Evolutionary conservation across 1,140 invertebrate species (phyloP), one percentile per base, ranked within the genome.

Genomic region (Hirudo medicinalis): DNA sequence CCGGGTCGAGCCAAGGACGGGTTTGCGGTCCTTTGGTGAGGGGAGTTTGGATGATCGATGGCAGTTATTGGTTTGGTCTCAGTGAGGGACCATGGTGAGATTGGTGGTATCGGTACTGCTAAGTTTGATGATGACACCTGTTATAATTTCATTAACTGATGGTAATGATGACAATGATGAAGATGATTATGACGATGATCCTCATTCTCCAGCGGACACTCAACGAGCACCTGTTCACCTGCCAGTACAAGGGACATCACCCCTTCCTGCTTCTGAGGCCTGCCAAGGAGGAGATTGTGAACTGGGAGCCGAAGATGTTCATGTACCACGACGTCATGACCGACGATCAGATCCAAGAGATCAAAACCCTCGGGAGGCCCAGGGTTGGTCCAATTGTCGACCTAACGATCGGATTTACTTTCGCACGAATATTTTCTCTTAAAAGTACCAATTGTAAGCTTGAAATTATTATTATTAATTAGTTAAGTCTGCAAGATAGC

Each of bases 251-350:
- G 27, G 77, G 79, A 73, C 80, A 83, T 49, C 76, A 83, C 77
- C 89, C 91, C 0, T 91, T 89, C 78, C 81, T 94, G 17, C 86
- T 87, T 68, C 82, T 97, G 54, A 89, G 87, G 0, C 94, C 92
- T 0, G 86, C 95, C 71, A 97, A 97, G 81, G 87, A 93, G 78
- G 96, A 99, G 82, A 88, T 93, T 77, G 86, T 90, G 55, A 90
- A 89, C 80, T 81, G 89, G 27, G 86, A 91, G 25, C 96, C 95
- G 0, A 86, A 88, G 71, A 89, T 98, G 76, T 86, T 91, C 49
- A 85, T 97, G 40, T 97, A 90, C 81, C 89, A 95, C 81, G 87
- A 96, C 76, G 88, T 95, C 25, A 86, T 99, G 75, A 88, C 86
- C 73, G 91, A 98, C 78, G 81, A 85, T 2, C 95, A 99, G 82